These are phyloP conservation scores for Hylyphantes graminicola DNA, from an alignment of 1,140 invertebrate genomes.

Conservation along the genomic window DNA sequence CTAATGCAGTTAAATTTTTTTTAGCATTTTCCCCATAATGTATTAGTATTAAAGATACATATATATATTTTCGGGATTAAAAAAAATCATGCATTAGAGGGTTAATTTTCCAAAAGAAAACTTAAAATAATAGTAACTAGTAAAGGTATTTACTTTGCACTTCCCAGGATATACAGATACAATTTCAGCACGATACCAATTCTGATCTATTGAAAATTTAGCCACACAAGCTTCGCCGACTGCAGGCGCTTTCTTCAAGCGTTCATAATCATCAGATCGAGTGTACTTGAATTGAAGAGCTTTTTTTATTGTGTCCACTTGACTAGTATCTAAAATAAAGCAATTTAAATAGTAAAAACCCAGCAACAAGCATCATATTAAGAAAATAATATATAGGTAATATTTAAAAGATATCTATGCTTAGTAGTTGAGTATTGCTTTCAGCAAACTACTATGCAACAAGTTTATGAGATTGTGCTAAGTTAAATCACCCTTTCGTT, in stretches of 20 bases:
- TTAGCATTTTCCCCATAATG: too few relatives aligned
- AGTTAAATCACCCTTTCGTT: too few relatives aligned
- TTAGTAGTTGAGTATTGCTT: too few relatives aligned
- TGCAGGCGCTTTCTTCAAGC: constrained; percentile 69
- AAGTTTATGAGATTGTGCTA: too few relatives aligned
- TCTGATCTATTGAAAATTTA: constrained; percentile 73
- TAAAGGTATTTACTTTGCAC: constrained; percentile 10
- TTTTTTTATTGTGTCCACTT: constrained; percentile 69
- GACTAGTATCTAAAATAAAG: constrained; percentile 11
- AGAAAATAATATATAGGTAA: background rate
- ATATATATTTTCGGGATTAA: too few relatives aligned
- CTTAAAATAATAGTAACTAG: background rate
- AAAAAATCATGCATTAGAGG: too few relatives aligned
- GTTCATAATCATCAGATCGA: constrained; percentile 68
- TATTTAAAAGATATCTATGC: background rate
- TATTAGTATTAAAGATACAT: too few relatives aligned
- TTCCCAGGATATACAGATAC: constrained; percentile 61
- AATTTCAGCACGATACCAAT: constrained; percentile 72
- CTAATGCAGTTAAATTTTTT: too few relatives aligned
- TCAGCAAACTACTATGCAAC: too few relatives aligned
- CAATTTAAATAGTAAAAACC: background rate
- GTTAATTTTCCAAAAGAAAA: constrained; percentile 5
- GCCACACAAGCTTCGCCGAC: constrained; percentile 75
- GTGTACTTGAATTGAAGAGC: constrained; percentile 70
- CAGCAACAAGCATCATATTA: background rate